Evolutionary conservation across 2,888 invertebrate genomes (phyloP), one percentile per base, ranked within the genome.

Genomic region (Pterobdella sp.): DNA sequence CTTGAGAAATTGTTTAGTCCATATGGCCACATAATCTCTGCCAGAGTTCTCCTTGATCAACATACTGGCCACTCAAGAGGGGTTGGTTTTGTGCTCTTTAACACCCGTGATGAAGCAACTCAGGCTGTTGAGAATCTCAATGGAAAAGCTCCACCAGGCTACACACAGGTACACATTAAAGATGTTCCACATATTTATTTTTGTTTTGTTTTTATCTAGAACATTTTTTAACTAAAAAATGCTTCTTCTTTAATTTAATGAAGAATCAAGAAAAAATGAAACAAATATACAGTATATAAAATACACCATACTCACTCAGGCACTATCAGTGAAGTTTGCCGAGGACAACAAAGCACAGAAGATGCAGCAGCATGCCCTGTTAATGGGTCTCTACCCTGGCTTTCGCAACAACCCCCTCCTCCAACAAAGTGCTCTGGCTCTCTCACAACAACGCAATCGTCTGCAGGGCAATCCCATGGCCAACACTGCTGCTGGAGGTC

Each of bases 11-110:
- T 93, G 83, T 94, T 94, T 85, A 89, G 90, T 80, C 89, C 90
- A 83, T 94, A 89, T 84, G 94, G 94, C 42, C 88, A 90, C 79
- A 94, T 94, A 83, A 91, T 94, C 78, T 94, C 94, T 85, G 91
- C 91, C 82, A 92, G 93, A 80, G 90, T 95, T 79, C 86, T 94
- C 78, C 88, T 91, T 79, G 94, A 94, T 82, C 92, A 93, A 86
- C 87, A 90, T 74, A 93, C 91, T 69, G 92, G 93, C 68, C 87
- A 90, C 81, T 92, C 93, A 10, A 86, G 93, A 79, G 93, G 94
- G 66, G 92, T 94, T 72, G 95, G 93, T 26, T 95, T 94, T 86
- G 92, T 84, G 63, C 77, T 84, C 29, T 94, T 87, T 82, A 91
- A 92, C 79, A 91, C 90, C 80, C 64, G 73, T 10, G 75, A 76